Evolutionary conservation across 2,113 vertebrate species (phyloP).

Genomic region (Xiphophorus maculatus): DNA sequence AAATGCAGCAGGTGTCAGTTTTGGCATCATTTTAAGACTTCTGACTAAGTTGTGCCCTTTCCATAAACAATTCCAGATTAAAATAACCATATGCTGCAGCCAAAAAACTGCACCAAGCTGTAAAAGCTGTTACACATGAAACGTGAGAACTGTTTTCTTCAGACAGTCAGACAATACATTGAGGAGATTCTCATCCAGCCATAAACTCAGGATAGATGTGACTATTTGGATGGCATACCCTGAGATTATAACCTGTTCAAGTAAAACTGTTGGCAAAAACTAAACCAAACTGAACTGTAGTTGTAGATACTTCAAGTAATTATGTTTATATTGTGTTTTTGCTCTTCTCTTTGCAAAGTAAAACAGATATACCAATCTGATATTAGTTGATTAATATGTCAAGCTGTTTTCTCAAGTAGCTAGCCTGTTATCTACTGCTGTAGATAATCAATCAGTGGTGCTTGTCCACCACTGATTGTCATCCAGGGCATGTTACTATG

Average conservation of each 20-base stretch:
- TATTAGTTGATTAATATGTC: not conserved
- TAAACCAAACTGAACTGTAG: not conserved
- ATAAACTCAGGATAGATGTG: not conserved
- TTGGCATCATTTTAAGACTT: not conserved
- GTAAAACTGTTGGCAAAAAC: not conserved
- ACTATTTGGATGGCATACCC: not conserved
- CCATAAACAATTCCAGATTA: slow-evolving; percentile 54
- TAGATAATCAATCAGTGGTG: not conserved
- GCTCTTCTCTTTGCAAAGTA: too few relatives aligned
- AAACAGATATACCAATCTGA: too few relatives aligned
- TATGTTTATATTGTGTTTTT: not conserved
- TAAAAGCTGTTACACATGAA: slow-evolving; percentile 38
- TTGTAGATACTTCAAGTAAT: not conserved
- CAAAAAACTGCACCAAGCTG: slow-evolving; percentile 41
- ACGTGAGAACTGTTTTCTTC: slow-evolving; percentile 18
- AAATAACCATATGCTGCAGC: slow-evolving; percentile 40
- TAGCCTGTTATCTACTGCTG: not conserved
- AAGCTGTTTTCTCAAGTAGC: not conserved
- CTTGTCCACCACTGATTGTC: too few relatives aligned
- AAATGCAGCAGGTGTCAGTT: too few relatives aligned
- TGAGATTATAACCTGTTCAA: not conserved
- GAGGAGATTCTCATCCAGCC: not conserved
- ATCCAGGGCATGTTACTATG: too few relatives aligned
- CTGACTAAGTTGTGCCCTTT: slow-evolving; percentile 4
- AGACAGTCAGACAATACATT: not conserved